Base-by-base conservation (phyloP, 1,140 invertebrate genomes). In the Heliconius eleuchia region DNA sequence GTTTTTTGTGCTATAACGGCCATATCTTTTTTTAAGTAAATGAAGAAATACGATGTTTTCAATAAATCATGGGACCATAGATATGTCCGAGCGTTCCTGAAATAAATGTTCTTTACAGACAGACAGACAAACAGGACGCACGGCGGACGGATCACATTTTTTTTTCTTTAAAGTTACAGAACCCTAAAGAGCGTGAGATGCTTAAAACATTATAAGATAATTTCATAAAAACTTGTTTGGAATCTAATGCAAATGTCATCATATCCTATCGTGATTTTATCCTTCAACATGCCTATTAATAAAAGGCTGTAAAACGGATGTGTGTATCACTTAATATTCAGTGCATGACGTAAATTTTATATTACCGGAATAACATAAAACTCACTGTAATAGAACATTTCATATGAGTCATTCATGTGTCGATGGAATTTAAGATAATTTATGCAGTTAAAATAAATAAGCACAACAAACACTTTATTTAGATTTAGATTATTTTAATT, bases 261-360 rank as follows among this genome's bases (percentile, higher is more conserved):
- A 66, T 57, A 57, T 66, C 60, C 60, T n/a, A 66, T 27, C 2
- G 3, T 27, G 23, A 16, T 27, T 27, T 27, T 16, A 66, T 66
- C 60, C 60, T 66, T 66, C 60, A 5, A 66, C 23, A 66, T 27
- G 9, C 13, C 9, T 30, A 16, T 66, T 66, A 66, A 66, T 66
- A 66, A 30, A 66, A 66, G 60, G 60, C 11, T 66, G 60, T 66
- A 30, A 27, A 66, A 30, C 60, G 60, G 60, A 66, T 66, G 60
- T 2, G 16, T 30, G 60, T 66, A 30, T 66, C 60, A 30, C 13
- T 66, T 66, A 66, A 66, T 66, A 66, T 66, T 66, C 60, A 66
- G 60, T 66, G 60, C 60, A 66, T 66, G 27, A 66, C 60, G 60
- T 66, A 66, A 27, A 66, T 66, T 66, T 66, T 66, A 66, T 66